A percentile compares a stretch with the other conserved stretches of the same genome.
These are phyloP conservation scores for Drosophila helvetica DNA, from an alignment of 2,888 invertebrate species.

Conservation along the genomic window DNA sequence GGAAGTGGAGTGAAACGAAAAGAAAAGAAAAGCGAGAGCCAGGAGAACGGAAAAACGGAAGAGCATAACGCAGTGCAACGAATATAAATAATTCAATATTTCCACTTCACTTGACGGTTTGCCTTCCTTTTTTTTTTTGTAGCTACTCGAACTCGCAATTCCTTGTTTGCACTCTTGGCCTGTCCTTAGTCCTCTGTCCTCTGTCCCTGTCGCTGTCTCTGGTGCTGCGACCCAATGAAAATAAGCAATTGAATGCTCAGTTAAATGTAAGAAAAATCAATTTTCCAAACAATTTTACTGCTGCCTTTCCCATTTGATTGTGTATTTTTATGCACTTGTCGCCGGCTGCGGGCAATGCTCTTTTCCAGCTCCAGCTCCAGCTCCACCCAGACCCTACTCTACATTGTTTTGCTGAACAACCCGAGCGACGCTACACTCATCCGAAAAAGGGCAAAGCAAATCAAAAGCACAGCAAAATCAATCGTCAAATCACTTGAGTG, in stretches of 20 bases:
- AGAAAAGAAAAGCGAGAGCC: conserved; percentile 30
- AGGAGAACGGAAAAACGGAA: conserved; percentile 55
- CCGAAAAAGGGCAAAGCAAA: conserved; percentile 47
- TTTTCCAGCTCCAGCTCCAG: conserved; percentile 36
- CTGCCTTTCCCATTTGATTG: conserved; percentile 52
- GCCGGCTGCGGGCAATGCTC: conserved; percentile 79
- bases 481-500: conserved; percentile 83
- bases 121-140: conserved; percentile 37
- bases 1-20: conserved; percentile 35
- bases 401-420: conserved; percentile 30
- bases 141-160: background rate
- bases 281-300: conserved; percentile 80
- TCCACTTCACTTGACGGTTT: conserved; percentile 75
- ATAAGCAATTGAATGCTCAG: conserved; percentile 81
- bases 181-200: conserved; percentile 22
- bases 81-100: conserved; percentile 81
- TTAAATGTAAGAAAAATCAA: conserved; percentile 80
- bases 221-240: conserved; percentile 57
- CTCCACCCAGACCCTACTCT: conserved; percentile 12
- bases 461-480: conserved; percentile 76
- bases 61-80: conserved; percentile 73
- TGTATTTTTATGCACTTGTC: conserved; percentile 78
- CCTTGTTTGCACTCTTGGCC: conserved; percentile 30
- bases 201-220: conserved; percentile 30
- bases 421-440: background rate